phyloP scores from a whole-genome alignment of 2,113 vertebrate genomes.

The Tursiops truncatus region DNA sequence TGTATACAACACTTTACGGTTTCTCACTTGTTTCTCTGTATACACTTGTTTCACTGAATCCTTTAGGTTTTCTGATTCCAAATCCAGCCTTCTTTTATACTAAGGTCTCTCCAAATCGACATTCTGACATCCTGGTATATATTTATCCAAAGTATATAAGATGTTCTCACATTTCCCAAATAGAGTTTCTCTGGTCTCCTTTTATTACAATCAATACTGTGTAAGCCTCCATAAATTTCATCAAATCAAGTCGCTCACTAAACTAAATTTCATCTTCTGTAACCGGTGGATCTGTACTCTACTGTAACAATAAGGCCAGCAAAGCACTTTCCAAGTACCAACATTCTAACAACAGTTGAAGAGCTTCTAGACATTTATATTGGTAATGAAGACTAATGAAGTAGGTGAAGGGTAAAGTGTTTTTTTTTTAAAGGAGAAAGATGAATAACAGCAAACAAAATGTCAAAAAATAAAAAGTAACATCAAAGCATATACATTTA shows the following conservation, averaged over 20 bases:
- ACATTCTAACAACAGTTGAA: not conserved
- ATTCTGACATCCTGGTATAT: not conserved
- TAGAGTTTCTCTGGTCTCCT: not conserved
- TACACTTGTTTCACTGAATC: not conserved
- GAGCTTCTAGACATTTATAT: not conserved
- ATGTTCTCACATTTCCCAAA: slow-evolving; percentile 9
- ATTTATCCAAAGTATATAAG: not conserved
- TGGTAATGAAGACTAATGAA: not conserved
- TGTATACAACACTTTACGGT: not conserved
- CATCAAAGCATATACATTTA: not conserved
- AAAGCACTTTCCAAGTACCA: not conserved
- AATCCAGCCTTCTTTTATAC: not conserved
- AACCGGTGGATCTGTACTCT: not conserved
- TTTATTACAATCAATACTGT: slow-evolving; percentile 1
- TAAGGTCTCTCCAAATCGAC: not conserved
- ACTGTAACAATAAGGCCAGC: not conserved
- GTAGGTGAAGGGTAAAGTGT: not conserved
- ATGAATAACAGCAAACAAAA: not conserved
- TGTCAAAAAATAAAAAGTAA: not conserved
- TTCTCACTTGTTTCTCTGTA: not conserved
- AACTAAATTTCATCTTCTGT: not conserved
- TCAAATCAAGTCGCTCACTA: not conserved
- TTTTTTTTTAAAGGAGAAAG: not conserved
- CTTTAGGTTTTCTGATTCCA: not conserved
- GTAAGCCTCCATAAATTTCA: not conserved